Evolutionary conservation across 2,888 invertebrate species (phyloP), one percentile per base, ranked within the genome.

Genomic region (Adelognathus sp.): DNA sequence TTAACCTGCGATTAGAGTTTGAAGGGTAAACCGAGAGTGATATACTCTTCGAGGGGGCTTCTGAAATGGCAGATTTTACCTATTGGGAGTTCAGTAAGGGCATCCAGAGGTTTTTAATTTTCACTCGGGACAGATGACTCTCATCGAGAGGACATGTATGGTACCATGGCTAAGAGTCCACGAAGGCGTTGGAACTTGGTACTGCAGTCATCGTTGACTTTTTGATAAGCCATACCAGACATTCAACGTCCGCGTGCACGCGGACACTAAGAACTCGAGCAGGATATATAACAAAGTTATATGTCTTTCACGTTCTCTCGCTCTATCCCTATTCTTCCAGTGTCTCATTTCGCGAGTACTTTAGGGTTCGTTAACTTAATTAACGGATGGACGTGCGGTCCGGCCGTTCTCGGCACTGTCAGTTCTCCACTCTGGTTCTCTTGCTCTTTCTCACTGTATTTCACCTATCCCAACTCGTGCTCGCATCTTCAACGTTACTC

Each of bases 341-440:
- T 60, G 79, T 75, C 81, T 83, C 84, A 84, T 86, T 86, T 84
- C 84, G 82, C 81, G 82, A 82, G 82, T 85, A 86, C 86, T 90
- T 87, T 85, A 89, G 86, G 85, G 86, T 85, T 88, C 86, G 88
- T 90, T 90, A 89, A 89, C 88, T 89, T 88, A 88, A 90, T 89
- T 90, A 90, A 88, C 88, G 86, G 80, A 86, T 85, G 85, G 85
- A 86, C 85, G 86, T 87, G 85, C 86, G 70, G 80, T 73, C 80
- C 71, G 39, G 70, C 61, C 56, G 77, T 71, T 70, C 79, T 69
- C 64, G 41, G 71, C 71, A 60, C 61, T 73, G 72, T 66, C 74
- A 73, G 79, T 70, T 71, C 76, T 77, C 73, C 71, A 73, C 76
- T 76, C 50, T 33, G 58, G 52, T 63, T 73, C 58, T 80, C 75